Evolutionary conservation across 2,888 invertebrate species (phyloP).

Genomic region (Halictus quadricinctus): DNA sequence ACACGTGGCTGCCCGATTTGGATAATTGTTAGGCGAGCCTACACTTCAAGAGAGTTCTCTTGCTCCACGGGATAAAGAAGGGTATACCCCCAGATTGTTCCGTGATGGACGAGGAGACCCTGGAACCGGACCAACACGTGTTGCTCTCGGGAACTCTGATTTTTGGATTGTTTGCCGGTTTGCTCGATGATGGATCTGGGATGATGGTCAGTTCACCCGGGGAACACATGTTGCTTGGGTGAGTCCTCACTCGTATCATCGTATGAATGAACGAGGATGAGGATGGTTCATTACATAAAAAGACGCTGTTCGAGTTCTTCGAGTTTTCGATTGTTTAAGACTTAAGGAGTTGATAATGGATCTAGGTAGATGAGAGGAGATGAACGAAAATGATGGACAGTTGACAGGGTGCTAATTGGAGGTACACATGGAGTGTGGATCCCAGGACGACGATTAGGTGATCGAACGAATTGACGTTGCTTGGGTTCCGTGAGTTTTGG

Average conservation of each 20-base stretch:
- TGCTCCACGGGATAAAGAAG: neutral
- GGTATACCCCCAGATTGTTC: neutral
- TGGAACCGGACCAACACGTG: conserved; percentile 2
- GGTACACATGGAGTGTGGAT: no score
- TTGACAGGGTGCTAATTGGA: no score
- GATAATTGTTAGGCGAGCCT: neutral
- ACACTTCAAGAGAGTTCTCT: neutral
- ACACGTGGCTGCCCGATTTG: neutral
- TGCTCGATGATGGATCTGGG: neutral
- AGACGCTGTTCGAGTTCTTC: no score
- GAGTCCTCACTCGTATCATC: neutral
- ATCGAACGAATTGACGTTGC: neutral
- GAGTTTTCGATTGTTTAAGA: neutral
- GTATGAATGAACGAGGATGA: neutral
- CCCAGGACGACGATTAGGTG: neutral
- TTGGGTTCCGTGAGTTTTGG: neutral
- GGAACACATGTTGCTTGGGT: neutral
- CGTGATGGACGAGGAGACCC: conserved; percentile 1
- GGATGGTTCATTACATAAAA: neutral
- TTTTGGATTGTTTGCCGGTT: conserved; percentile 4
- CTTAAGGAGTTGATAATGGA: neutral
- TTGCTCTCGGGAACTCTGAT: neutral
- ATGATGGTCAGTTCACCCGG: neutral
- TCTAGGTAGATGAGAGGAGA: neutral
- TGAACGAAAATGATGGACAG: no score